phyloP scores from a whole-genome alignment of 2,888 invertebrate genomes.

The Belgica antarctica region DNA sequence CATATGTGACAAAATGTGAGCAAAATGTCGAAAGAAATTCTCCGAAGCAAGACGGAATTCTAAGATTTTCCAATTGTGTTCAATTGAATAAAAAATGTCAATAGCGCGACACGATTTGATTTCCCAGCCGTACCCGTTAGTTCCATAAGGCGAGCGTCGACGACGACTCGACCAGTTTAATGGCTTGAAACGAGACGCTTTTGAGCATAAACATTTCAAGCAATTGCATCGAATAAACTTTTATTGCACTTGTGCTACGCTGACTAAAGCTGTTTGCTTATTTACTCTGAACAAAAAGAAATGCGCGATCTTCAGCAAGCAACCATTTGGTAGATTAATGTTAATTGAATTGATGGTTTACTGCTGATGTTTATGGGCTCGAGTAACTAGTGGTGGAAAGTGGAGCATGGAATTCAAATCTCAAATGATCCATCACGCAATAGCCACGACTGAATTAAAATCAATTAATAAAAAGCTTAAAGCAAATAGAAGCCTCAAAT shows the following conservation, averaged over 20 bases:
- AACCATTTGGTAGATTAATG: neutral
- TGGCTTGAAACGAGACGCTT: neutral
- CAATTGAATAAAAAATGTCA: neutral
- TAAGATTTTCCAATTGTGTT: slow-evolving; percentile 4
- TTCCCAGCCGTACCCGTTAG: too few species aligned
- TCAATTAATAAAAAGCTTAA: neutral
- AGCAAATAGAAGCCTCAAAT: neutral
- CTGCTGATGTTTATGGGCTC: neutral
- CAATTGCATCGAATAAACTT: neutral
- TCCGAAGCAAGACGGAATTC: slow-evolving; percentile 30
- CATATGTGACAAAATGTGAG: slow-evolving; percentile 39
- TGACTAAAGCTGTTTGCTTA: too few species aligned
- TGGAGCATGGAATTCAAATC: neutral
- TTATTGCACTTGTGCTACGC: too few species aligned
- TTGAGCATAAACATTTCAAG: neutral
- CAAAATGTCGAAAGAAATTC: slow-evolving; percentile 41
- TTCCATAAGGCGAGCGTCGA: too few species aligned
- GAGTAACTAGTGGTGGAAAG: neutral
- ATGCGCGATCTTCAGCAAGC: too few species aligned
- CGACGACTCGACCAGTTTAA: neutral
- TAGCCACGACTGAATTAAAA: neutral
- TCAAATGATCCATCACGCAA: neutral
- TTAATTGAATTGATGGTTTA: neutral
- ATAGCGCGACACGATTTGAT: neutral
- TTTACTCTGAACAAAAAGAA: too few species aligned